Evolutionary conservation across 2,797 vertebrate genomes (phyloP), one percentile per base, ranked within the genome.

Genomic region (Muraenolepis orangiensis): DNA sequence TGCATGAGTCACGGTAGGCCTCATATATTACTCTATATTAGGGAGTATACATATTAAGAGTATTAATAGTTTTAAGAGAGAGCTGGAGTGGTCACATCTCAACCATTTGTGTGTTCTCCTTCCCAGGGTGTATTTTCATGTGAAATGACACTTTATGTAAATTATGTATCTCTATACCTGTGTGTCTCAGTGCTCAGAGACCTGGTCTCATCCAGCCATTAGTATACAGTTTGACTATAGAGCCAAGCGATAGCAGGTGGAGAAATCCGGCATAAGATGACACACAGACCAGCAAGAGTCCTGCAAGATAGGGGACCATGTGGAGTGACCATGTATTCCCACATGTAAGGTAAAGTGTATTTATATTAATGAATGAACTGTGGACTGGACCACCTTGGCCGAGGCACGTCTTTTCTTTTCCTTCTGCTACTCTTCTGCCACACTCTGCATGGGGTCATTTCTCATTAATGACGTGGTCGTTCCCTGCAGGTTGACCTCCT

Each of bases 381-480:
- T 57, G 8, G 23, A n/a, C 51, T 57, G 51, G 5, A 10, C 20
- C 26, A 6, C 13, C 64, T n/a, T 16, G 64, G 11, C 51, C 3
- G 16, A 8, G n/a, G 51, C 51, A 4, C 64, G 2, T 18, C 10
- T 2, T 18, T 29, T 29, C 7, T 66, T 2, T 23, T 31, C 13
- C 16, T 13, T 12, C 23, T 80, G 70, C 36, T 72, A n/a, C 4
- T 14, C 61, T 46, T 8, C 61, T 72, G 1, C 29, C 70, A 71
- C n/a, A 75, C 77, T 75, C 66, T 46, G 67, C 13, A 6, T 72
- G 76, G 75, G 78, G 78, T 38, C 64, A 66, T 32, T 10, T 66
- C 66, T 76, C 2, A 51, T 51, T 76, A 76, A 77, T 78, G 79
- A 75, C 85, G 84, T 78, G 79, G 82, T 40, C 64, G 38, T 71